Percentiles rank a stretch among this genome's conserved stretches.
phyloP scores from a whole-genome alignment of 2,113 vertebrate species.

The Aegotheles bennettii region DNA sequence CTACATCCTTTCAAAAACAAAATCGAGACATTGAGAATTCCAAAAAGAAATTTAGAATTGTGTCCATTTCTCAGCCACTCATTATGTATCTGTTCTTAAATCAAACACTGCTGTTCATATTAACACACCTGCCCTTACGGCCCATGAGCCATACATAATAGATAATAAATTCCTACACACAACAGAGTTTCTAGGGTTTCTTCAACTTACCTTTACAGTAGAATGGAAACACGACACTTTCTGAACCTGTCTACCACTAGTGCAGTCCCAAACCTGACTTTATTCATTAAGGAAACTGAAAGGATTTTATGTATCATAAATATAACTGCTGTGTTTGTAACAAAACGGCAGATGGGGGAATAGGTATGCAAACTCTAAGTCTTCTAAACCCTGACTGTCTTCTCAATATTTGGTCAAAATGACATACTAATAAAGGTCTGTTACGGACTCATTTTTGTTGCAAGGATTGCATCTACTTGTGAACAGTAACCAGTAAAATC shows the following conservation, averaged over 20 bases:
- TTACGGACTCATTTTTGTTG: not conserved
- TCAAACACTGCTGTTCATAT: not conserved
- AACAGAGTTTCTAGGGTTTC: not conserved
- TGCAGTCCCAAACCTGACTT: conserved; percentile 87
- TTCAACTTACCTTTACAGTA: conserved; percentile 86
- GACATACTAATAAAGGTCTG: not conserved
- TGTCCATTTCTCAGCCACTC: not conserved
- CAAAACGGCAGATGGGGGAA: not conserved
- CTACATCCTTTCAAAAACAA: not conserved
- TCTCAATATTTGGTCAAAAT: not conserved
- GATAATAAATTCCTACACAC: not conserved
- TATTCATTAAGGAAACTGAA: conserved; percentile 60
- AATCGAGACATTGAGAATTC: not conserved
- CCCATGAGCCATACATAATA: not conserved
- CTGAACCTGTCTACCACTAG: conserved; percentile 81
- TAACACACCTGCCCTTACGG: not conserved
- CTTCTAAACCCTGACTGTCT: not conserved
- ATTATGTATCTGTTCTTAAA: not conserved
- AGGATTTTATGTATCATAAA: not conserved
- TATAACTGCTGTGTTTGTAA: not conserved
- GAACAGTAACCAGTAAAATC: not conserved
- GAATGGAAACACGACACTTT: conserved; percentile 89
- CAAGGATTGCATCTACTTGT: not conserved
- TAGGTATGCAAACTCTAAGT: not conserved
- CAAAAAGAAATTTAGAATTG: not conserved